Conservation (phyloP, 2,113 vertebrate genomes). For the Hydrolagus affinis region DNA sequence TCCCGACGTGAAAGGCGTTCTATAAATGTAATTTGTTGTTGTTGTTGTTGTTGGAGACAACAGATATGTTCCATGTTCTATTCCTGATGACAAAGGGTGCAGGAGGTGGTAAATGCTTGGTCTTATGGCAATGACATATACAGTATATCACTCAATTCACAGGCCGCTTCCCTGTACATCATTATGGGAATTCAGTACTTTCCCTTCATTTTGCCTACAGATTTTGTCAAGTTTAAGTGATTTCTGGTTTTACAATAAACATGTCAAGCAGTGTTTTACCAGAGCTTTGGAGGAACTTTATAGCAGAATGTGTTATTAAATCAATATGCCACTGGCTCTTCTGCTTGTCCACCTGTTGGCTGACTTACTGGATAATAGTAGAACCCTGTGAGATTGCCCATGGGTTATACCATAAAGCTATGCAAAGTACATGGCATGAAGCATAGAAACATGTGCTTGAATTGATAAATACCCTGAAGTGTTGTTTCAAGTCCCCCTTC, state of each 20-base stretch:
- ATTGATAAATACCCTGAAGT: not conserved
- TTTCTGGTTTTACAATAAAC: not conserved
- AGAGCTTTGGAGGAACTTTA: not conserved
- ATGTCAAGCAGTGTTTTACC: not conserved
- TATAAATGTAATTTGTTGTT: too few relatives aligned
- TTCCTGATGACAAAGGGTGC: not conserved
- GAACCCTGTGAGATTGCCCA: not conserved
- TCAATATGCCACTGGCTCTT: not conserved
- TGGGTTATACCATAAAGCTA: not conserved
- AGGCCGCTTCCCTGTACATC: not conserved
- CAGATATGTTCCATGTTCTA: not conserved
- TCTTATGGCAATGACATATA: not conserved
- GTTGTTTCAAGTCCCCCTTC: not conserved
- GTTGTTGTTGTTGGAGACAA: too few relatives aligned
- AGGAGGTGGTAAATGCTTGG: not conserved
- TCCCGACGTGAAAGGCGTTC: too few relatives aligned
- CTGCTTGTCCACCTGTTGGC: slow-evolving; percentile 4
- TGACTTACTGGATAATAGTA: not conserved
- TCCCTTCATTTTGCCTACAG: not conserved
- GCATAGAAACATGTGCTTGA: not conserved
- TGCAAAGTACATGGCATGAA: not conserved
- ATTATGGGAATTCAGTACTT: not conserved
- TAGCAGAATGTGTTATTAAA: not conserved
- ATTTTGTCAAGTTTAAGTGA: not conserved
- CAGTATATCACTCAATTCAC: not conserved